These are phyloP conservation scores for Hermatobates lingyangjiaoensis DNA, from an alignment of 1,140 invertebrate species.

Conservation along the genomic window DNA sequence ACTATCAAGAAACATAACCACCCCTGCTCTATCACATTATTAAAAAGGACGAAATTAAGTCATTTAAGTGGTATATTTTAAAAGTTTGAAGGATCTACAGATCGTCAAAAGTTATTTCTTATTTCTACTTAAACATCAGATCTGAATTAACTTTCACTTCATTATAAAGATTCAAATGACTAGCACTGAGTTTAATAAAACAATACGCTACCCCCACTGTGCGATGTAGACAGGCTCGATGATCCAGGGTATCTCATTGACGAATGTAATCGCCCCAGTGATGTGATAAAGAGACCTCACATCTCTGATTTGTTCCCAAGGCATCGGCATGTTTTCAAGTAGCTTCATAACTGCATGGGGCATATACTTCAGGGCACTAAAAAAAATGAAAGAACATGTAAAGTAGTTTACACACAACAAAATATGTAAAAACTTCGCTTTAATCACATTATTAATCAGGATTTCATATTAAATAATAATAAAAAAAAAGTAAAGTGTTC, in stretches of 20 bases:
- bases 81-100: not conserved
- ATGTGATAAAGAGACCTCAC: slow-evolving; percentile 95
- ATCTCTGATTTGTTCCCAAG: slow-evolving; percentile 99
- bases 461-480: no score
- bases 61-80: not conserved
- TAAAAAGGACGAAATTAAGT: no score
- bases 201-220: slow-evolving; percentile 78
- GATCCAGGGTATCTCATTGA: slow-evolving; percentile 99
- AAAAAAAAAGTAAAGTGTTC: no score
- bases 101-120: not conserved
- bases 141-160: no score
- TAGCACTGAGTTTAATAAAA: slow-evolving; percentile 10
- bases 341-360: slow-evolving; percentile 98
- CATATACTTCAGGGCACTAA: slow-evolving; percentile 93
- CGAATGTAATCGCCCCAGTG: slow-evolving; percentile 98
- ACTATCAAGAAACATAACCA: no score
- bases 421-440: no score
- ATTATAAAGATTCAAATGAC: slow-evolving; percentile 1
- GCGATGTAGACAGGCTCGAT: slow-evolving; percentile 98
- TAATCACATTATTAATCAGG: no score
- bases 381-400: slow-evolving; percentile 20
- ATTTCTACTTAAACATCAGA: no score
- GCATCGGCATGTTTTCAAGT: slow-evolving; percentile 99
- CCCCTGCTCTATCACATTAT: no score
- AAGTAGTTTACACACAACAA: no score